phyloP scores from a whole-genome alignment of 2,113 vertebrate species.

The Anseranas semipalmata region DNA sequence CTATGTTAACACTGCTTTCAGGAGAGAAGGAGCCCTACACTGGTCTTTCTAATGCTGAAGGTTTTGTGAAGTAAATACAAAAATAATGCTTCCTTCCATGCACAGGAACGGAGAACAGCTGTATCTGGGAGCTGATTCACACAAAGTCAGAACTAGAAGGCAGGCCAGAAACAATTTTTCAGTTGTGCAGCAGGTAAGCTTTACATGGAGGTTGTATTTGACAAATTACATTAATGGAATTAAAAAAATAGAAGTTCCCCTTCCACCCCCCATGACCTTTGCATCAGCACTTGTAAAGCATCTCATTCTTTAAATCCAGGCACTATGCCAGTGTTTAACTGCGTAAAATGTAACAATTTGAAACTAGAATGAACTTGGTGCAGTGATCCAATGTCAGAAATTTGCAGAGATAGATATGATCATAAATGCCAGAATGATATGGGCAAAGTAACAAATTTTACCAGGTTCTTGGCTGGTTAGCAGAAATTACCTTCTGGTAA shows the following conservation, averaged over 20 bases:
- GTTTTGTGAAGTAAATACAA: neutral
- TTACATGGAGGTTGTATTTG: neutral
- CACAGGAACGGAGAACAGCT: slow-evolving; percentile 87
- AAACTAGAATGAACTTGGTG: neutral
- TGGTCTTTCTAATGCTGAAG: neutral
- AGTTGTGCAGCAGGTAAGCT: slow-evolving; percentile 93
- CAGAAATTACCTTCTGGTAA: neutral
- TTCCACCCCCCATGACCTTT: neutral
- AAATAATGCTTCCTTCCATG: neutral
- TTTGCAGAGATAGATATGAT: neutral
- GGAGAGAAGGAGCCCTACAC: neutral
- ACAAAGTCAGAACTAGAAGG: slow-evolving; percentile 93
- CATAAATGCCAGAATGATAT: neutral
- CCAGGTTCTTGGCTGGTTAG: neutral
- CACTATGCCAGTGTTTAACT: neutral
- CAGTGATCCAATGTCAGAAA: neutral
- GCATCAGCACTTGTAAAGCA: neutral
- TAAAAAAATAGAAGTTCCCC: neutral
- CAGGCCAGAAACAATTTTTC: slow-evolving; percentile 92
- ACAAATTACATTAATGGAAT: neutral
- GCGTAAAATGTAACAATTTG: neutral
- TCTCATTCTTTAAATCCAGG: neutral
- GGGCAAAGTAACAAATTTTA: neutral
- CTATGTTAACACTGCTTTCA: neutral
- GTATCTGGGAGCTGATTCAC: slow-evolving; percentile 95